These are phyloP conservation scores for Umimayanthus chanpuru DNA, from an alignment of 92 coral and sea anemone species.

Conservation along the genomic window DNA sequence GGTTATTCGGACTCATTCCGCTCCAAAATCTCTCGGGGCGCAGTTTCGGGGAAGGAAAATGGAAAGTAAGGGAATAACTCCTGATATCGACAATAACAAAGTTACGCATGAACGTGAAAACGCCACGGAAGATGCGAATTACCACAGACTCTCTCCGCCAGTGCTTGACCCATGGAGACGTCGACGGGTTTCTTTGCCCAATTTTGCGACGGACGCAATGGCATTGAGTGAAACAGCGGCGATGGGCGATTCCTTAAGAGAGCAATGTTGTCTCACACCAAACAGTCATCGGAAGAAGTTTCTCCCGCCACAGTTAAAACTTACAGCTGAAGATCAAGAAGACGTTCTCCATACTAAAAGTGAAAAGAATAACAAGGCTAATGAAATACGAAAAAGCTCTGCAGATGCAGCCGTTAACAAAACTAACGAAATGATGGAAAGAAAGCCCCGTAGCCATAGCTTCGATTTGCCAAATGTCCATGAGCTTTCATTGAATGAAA, in stretches of 20 bases:
- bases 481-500: constrained; percentile 14
- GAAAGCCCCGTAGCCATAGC: constrained; percentile 32
- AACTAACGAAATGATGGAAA: not conserved
- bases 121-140: not conserved
- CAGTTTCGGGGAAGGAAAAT: constrained; percentile 27
- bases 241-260: not conserved
- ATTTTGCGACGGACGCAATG: constrained; percentile 28
- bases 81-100: not conserved
- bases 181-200: constrained; percentile 28
- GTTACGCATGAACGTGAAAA: not conserved
- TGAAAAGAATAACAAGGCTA: not conserved
- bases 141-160: not conserved
- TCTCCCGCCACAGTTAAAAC: not conserved
- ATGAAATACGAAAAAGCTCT: not conserved
- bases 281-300: not conserved
- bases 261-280: constrained; percentile 13
- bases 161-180: constrained; percentile 8
- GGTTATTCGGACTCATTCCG: constrained; percentile 74
- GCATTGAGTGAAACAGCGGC: constrained; percentile 13
- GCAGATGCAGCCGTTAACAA: not conserved
- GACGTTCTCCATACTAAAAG: not conserved
- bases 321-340: not conserved
- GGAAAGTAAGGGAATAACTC: not conserved
- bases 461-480: constrained; percentile 23
- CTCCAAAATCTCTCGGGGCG: constrained; percentile 73